phyloP scores from a whole-genome alignment of 2,888 invertebrate species.

The Drosophila emarginata region DNA sequence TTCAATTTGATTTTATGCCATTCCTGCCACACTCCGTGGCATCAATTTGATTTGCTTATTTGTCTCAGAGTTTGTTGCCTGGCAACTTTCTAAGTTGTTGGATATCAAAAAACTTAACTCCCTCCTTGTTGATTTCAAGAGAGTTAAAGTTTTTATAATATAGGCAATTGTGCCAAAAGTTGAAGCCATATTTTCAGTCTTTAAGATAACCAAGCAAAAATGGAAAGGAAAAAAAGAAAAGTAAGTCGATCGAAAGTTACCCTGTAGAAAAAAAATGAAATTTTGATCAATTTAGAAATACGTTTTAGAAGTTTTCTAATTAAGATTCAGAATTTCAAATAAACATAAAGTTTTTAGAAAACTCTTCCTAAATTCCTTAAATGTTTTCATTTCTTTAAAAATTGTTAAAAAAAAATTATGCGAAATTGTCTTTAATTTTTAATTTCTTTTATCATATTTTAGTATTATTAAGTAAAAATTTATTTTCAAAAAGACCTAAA shows the following conservation, averaged over 20 bases:
- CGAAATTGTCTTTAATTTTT: too few species aligned
- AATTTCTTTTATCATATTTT: too few species aligned
- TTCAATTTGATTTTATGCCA: constrained; percentile 64
- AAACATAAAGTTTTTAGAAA: too few species aligned
- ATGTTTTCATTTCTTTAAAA: too few species aligned
- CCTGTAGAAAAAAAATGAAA: too few species aligned
- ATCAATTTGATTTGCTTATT: constrained; percentile 68
- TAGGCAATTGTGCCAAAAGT: constrained; percentile 1
- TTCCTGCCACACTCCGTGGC: constrained; percentile 34
- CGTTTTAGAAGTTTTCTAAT: too few species aligned
- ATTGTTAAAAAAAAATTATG: too few species aligned
- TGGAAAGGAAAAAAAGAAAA: not conserved
- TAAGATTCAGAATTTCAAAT: too few species aligned
- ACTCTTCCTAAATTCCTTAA: too few species aligned
- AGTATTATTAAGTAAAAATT: too few species aligned
- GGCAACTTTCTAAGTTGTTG: constrained; percentile 33
- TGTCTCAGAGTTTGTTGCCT: constrained; percentile 34
- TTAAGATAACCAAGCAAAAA: not conserved
- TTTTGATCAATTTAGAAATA: too few species aligned
- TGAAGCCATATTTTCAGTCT: not conserved
- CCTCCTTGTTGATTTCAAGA: constrained; percentile 1
- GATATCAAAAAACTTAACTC: constrained; percentile 26
- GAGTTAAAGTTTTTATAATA: constrained; percentile 5
- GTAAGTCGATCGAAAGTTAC: not conserved
- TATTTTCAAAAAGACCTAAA: too few species aligned